phyloP scores from a whole-genome alignment of 2,113 vertebrate species.

The Formicarius rufipectus region DNA sequence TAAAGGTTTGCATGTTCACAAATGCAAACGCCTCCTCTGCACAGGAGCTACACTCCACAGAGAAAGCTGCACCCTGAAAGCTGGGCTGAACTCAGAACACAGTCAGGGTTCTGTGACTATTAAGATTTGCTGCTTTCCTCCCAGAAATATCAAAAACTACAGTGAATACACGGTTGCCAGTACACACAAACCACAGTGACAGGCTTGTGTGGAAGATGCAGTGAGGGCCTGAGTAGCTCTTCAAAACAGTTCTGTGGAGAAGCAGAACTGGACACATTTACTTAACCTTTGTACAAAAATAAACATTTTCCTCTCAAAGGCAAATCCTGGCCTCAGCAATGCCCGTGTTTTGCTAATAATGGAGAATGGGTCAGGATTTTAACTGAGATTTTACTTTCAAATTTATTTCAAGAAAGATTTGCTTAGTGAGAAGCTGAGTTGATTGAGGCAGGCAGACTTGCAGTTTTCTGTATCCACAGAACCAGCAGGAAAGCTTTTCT shows the following conservation, averaged over 20 bases:
- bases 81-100: background rate
- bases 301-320: background rate
- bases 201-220: background rate
- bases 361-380: background rate
- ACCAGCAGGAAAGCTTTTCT: background rate
- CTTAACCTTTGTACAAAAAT: background rate
- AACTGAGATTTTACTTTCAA: background rate
- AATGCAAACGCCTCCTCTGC: background rate
- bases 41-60: background rate
- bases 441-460: background rate
- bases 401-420: background rate
- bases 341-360: background rate
- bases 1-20: conserved; percentile 3
- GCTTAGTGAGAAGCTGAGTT: background rate
- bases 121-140: background rate
- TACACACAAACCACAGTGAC: accelerated
- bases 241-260: background rate
- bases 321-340: background rate
- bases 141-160: background rate
- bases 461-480: background rate
- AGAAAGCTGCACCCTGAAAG: background rate
- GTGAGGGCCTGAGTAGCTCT: background rate
- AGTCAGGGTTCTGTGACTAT: background rate
- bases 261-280: background rate
- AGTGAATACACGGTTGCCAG: background rate